These are phyloP conservation scores for Caenorhabditis briggsae DNA, from an alignment of 1,140 invertebrate genomes.

Conservation along the genomic window DNA sequence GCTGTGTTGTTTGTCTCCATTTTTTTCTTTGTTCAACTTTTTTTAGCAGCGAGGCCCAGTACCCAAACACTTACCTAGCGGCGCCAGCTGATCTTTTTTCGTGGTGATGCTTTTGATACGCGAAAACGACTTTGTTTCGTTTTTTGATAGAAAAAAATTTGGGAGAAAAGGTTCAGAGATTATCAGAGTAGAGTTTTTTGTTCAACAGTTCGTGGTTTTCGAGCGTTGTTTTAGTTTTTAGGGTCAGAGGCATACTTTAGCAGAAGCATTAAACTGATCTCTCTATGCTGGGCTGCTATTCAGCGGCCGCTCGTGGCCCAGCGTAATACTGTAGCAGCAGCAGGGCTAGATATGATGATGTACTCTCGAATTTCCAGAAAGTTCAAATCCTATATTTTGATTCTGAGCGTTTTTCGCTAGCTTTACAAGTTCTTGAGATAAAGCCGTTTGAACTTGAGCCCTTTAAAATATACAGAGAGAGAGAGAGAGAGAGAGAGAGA, in stretches of 20 bases:
- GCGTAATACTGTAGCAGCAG: too few relatives aligned
- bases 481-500: too few relatives aligned
- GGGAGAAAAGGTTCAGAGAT: conserved; percentile 3
- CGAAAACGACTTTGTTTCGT: background rate
- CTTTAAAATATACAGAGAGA: too few relatives aligned
- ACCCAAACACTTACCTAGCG: background rate
- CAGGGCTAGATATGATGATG: too few relatives aligned
- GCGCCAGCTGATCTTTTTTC: conserved; percentile 35
- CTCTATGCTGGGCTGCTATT: too few relatives aligned
- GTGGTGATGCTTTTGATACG: background rate
- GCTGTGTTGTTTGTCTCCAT: conserved; percentile 18
- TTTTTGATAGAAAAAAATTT: background rate
- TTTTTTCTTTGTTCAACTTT: conserved; percentile 8
- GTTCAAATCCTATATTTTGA: too few relatives aligned
- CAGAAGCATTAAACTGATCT: too few relatives aligned
- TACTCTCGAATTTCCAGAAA: too few relatives aligned
- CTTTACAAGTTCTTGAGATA: background rate
- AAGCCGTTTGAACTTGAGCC: too few relatives aligned
- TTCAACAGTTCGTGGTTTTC: too few relatives aligned
- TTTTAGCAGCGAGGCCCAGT: background rate
- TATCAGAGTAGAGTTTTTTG: background rate
- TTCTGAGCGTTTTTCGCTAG: background rate
- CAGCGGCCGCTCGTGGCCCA: too few relatives aligned
- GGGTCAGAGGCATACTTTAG: too few relatives aligned
- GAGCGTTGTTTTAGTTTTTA: background rate